Base-by-base conservation (phyloP, 92 coral and sea anemone genomes). In the Porites divaricata region DNA sequence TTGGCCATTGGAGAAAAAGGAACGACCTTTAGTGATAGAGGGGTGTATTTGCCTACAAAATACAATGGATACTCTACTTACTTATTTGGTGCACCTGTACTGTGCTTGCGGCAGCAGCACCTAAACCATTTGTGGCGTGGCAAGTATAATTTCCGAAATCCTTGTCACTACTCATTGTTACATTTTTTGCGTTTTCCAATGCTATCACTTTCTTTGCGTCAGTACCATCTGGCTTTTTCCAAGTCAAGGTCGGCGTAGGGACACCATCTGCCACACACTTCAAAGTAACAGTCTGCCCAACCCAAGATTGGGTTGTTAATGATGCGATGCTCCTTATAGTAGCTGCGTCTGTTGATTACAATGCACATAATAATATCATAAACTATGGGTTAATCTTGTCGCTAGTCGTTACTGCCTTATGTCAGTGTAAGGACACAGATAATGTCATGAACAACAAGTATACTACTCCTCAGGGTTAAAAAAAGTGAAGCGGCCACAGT, bases 201-300 rank as follows among this genome's bases (percentile, higher is more conserved):
- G 73, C 73, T 35, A 52, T 68, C 1, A 68, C 73, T 17, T 14
- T 69, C 53, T 69, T 16, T 26, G 41, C 17, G 13, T 69, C 9
- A 41, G 4, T 69, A 22, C 74, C 74, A 41, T 69, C 24, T 3
- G 74, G 74, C 16, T 69, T 69, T 16, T 28, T 14, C 74, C 74
- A 69, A 9, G 74, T 69, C 51, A 69, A 23, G 17, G 52, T 3
- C 41, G 74, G 74, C 19, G 53, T 41, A 3, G 74, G 74, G 41
- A 69, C 54, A 41, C 74, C 74, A 69, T 69, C 52, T 69, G 74
- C 48, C 54, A 41, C 22, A 16, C 74, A 69, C 53, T 41, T 69
- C 49, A 67, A 24, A 8, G 72, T 25, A 26, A 67, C 72, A 23
- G 72, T 67, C 72, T 67, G 72, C 4, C 72, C 72, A 67, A 67